Percentiles rank a stretch among this genome's conserved stretches.
These are phyloP conservation scores for Metaphire vulgaris DNA, from an alignment of 1,140 invertebrate genomes.

Conservation along the genomic window DNA sequence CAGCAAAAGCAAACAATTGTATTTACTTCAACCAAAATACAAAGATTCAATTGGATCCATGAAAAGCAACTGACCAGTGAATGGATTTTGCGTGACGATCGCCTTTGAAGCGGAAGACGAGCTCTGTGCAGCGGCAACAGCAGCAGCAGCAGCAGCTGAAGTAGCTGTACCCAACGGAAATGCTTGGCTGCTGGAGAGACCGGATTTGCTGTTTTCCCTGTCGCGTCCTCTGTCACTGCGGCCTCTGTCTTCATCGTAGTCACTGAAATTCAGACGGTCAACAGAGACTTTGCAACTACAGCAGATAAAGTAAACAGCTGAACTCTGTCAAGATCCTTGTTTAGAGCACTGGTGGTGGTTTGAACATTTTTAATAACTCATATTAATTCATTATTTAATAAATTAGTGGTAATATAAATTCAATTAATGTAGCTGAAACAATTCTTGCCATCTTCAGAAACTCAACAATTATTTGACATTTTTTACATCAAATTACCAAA, in stretches of 20 bases:
- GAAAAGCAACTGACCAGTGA: constrained; percentile 39
- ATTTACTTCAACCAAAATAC: neutral
- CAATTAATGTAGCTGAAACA: neutral
- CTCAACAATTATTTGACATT: too few species aligned
- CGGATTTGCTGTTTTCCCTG: neutral
- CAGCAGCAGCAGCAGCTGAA: neutral
- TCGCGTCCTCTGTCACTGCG: constrained; percentile 35
- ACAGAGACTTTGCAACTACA: too few species aligned
- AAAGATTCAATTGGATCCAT: neutral
- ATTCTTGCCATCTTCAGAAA: too few species aligned
- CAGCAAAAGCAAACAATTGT: neutral
- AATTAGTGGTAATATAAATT: neutral
- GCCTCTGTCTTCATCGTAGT: constrained; percentile 29
- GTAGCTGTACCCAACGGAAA: neutral
- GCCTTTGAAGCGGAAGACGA: constrained; percentile 43
- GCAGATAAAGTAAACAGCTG: neutral
- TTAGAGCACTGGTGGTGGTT: neutral
- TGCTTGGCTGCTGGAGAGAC: neutral
- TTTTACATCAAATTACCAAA: too few species aligned
- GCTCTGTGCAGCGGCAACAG: neutral
- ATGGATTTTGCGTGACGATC: constrained; percentile 46
- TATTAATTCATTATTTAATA: neutral
- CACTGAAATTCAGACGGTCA: constrained; percentile 16
- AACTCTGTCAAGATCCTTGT: neutral
- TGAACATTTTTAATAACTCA: constrained; percentile 2